Percentiles rank a stretch among this genome's conserved stretches.
phyloP scores from a whole-genome alignment of 1,140 invertebrate genomes.

The Neodiprion lecontei region DNA sequence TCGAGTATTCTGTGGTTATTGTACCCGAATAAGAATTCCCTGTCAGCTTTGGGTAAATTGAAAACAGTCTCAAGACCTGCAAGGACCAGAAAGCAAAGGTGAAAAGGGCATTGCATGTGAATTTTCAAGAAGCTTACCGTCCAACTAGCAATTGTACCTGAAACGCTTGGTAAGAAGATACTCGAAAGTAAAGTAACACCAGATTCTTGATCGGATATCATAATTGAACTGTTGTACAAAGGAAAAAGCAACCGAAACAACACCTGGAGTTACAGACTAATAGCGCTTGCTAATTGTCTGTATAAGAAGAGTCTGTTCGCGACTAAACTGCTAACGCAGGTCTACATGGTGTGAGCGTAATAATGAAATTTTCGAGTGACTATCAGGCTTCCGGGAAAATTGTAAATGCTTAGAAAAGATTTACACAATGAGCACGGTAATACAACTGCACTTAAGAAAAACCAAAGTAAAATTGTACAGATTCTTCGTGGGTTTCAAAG shows the following conservation, averaged over 20 bases:
- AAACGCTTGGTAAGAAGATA: neutral
- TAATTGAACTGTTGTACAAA: neutral
- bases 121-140: neutral
- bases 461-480: constrained; percentile 19
- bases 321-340: neutral
- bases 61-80: too few species aligned
- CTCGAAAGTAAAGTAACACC: neutral
- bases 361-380: constrained; percentile 21
- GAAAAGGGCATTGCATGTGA: too few species aligned
- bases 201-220: neutral
- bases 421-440: constrained; percentile 17
- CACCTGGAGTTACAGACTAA: neutral
- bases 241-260: neutral
- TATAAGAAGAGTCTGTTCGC: neutral
- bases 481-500: constrained; percentile 24
- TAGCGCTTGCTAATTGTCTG: neutral
- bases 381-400: constrained; percentile 20
- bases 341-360: constrained; percentile 5
- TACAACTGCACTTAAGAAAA: constrained; percentile 21
- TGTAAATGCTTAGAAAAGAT: constrained; percentile 30
- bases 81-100: too few species aligned
- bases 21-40: too few species aligned
- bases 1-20: too few species aligned
- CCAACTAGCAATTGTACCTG: neutral
- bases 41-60: too few species aligned